Evolutionary conservation across 1,140 invertebrate species (phyloP), one percentile per base, ranked within the genome.

Genomic region (Hypsibius dujardini): DNA sequence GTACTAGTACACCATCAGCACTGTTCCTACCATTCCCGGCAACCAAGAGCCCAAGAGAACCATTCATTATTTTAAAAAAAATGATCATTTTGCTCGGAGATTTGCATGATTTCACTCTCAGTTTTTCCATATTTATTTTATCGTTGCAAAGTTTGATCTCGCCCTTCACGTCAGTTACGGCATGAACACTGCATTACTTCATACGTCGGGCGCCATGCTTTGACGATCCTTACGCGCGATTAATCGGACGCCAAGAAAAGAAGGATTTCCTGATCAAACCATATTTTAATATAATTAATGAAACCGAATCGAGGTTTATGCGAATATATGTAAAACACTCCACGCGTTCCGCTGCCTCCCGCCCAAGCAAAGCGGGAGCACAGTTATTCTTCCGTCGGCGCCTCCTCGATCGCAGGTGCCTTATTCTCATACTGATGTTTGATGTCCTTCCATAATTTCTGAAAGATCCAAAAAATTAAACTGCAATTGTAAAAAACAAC

Each of bases 381-480:
- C 50, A n/a, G 7, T 7, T 56, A 12, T 67, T 42, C 62, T 15
- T 12, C 3, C 12, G 62, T 3, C 62, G 12, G 3, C 7, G 12
- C 62, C 45, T 42, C 62, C 7, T 67, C 62, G 62, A 56, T n/a
- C 50, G 50, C 50, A 56, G 50, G 50, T 56, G 62, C 7, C 62
- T 67, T 67, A 45, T 3, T 45, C 42, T 67, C 72, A 78, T 88
- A 88, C 70, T 88, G 87, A 77, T 85, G 79, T 76, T 88, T 86
- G 75, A 89, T 89, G 79, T 89, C 84, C 76, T 88, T 86, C 87
- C 87, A 89, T 46, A 86, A 80, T 87, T 88, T 89, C 88, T 89
- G 42, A 70, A 72, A 74, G 28, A 28, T 28, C 28, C 28, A 28
- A 28, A 28, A 28, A 28, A 28, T 28, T 28, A 28, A 28, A 28